Percentiles rank a stretch among this genome's conserved stretches.
phyloP scores from a whole-genome alignment of 2,797 vertebrate genomes.

The Triplophysa yarkandensis region DNA sequence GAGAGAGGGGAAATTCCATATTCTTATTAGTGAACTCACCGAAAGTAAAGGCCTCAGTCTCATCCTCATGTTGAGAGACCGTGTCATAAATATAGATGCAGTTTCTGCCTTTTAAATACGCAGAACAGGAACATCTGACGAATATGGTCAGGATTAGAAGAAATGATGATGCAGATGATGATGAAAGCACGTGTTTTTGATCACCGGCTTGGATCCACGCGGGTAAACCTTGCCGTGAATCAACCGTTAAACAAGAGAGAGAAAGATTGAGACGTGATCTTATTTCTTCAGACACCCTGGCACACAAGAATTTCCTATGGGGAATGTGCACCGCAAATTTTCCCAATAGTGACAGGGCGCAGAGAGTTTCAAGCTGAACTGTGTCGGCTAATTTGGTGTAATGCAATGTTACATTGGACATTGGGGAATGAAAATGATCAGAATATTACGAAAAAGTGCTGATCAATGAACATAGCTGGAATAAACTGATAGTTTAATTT shows the following conservation, averaged over 20 bases:
- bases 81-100: slow-evolving; percentile 35
- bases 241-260: slow-evolving; percentile 36
- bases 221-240: slow-evolving; percentile 24
- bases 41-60: slow-evolving; percentile 30
- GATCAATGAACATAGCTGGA: slow-evolving; percentile 16
- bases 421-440: slow-evolving; percentile 10
- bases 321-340: slow-evolving; percentile 14
- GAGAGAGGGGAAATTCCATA: background rate
- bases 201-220: slow-evolving; percentile 13
- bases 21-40: slow-evolving; percentile 27
- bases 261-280: slow-evolving; percentile 45
- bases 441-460: slow-evolving; percentile 22
- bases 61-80: background rate
- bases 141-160: slow-evolving; percentile 4
- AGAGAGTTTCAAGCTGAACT: background rate
- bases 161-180: slow-evolving; percentile 17
- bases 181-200: slow-evolving; percentile 6
- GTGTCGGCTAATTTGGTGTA: slow-evolving; percentile 6
- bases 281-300: slow-evolving; percentile 10
- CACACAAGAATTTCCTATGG: background rate
- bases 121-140: background rate
- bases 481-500: slow-evolving; percentile 31
- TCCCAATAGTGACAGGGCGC: background rate
- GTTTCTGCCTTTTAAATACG: slow-evolving; percentile 20
- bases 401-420: background rate